These are phyloP conservation scores for Exocentrus adspersus DNA, from an alignment of 2,888 invertebrate species.

Conservation along the genomic window DNA sequence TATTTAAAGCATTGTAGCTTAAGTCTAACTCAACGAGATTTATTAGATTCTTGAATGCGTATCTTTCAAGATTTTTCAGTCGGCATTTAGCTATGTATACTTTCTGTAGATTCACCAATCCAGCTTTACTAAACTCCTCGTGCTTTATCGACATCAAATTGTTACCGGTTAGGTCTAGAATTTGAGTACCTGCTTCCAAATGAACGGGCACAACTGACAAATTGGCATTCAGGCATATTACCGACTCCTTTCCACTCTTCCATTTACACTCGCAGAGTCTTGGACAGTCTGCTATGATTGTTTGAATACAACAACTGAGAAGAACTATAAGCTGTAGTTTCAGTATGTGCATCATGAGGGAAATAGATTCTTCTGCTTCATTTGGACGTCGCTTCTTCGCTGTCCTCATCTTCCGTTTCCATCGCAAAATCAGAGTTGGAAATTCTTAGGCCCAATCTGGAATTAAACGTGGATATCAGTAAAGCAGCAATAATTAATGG, in stretches of 20 bases:
- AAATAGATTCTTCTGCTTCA: conserved; percentile 22
- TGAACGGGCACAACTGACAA: conserved; percentile 78
- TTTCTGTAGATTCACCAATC: conserved; percentile 83
- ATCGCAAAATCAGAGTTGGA: conserved; percentile 31
- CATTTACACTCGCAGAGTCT: conserved; percentile 87
- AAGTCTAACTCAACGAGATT: conserved; percentile 86
- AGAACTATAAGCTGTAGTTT: conserved; percentile 50
- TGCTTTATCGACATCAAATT: conserved; percentile 73
- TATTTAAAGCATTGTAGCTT: conserved; percentile 75
- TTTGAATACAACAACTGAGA: conserved; percentile 61
- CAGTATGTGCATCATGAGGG: conserved; percentile 40
- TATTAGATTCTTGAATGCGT: conserved; percentile 80
- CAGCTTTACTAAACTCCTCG: conserved; percentile 79
- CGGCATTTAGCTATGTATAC: conserved; percentile 79
- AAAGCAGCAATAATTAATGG: no score
- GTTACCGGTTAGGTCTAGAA: conserved; percentile 82
- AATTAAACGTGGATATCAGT: neutral
- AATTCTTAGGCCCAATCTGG: conserved; percentile 8
- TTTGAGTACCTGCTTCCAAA: conserved; percentile 81
- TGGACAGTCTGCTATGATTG: conserved; percentile 72
- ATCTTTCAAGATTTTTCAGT: conserved; percentile 74
- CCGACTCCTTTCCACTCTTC: conserved; percentile 88
- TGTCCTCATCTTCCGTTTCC: conserved; percentile 48
- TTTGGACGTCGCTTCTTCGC: conserved; percentile 44
- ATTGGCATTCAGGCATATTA: conserved; percentile 80